Evolutionary conservation across 1,140 invertebrate genomes (phyloP), one percentile per base, ranked within the genome.

Genomic region (Acyrthosiphon pisum): DNA sequence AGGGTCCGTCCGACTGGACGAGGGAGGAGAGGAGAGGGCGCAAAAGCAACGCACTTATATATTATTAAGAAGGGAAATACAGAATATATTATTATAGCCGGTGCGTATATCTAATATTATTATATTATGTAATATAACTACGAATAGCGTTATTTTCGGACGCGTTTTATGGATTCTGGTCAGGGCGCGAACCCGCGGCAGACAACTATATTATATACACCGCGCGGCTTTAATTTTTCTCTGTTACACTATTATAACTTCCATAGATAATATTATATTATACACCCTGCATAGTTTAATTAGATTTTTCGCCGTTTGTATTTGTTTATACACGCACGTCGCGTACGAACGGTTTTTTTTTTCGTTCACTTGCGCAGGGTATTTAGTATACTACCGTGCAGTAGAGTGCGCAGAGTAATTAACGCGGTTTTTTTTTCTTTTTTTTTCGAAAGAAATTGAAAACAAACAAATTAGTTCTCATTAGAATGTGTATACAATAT

Each of bases 111-210:
- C 23, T 56, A 56, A 60, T 60, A 60, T 60, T 30, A 41, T 41
- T 41, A 60, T 60, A n/a, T n/a, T n/a, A 30, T 60, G 30, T 60
- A 60, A 30, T 60, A 50, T 48, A 3, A 41, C 41, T 41, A n/a
- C 60, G 30, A 30, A 76, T 76, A 6, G 60, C 60, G 60, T n/a
- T 18, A 76, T 76, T 76, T 76, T 76, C 60, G 30, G 56, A 23
- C 23, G 26, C 41, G 44, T 18, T 48, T 88, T 88, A 53, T 50
- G 87, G 87, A 88, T 88, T 88, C 87, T n/a, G 9, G 87, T 88
- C 87, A 88, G 87, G 87, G 30, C 46, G 37, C 44, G 41, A 37
- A 30, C 46, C 14, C 18, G 11, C 48, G 18, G 86, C 7, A 76
- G 60, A n/a, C 60, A 50, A 48, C 18, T 41, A 9, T 30, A 18